Evolutionary conservation across 2,113 vertebrate genomes (phyloP), one percentile per base, ranked within the genome.

Genomic region (Alligator mississippiensis): DNA sequence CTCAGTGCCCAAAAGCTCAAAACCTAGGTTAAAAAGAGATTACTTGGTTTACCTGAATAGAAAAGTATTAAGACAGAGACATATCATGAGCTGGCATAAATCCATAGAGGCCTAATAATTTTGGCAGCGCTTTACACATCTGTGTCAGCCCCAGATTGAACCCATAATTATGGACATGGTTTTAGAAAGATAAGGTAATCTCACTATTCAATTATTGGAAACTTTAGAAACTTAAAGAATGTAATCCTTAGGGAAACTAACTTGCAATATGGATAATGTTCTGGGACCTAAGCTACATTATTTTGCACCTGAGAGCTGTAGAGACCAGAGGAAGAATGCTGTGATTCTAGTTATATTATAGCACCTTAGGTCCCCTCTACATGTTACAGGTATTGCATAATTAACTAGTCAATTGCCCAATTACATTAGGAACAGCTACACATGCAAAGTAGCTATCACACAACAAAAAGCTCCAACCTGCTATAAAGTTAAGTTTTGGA

Each of bases 161-260:
- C 17, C 68, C 68, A 12, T 22, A 70, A 70, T 70, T 18, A 34
- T 19, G 22, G 68, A 70, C 30, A 19, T 34, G 30, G 34, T 34
- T 38, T 70, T 28, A 88, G 15, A 15, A 93, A 62, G 15, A 15
- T 66, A 58, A 28, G 11, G 1, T 30, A 38, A 10, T 91, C 1
- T 0, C 72, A 24, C 6, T 86, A 12, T 80, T 82, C 80, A 57
- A 82, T 6, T 74, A 76, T 87, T 47, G 16, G 2, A 78, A 80
- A 83, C 19, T 1, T 58, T 0, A 2, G 13, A 66, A n/a, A 2
- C 62, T 54, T 72, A 28, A 77, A 87, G 85, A 61, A 9, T 9
- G 47, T 47, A 68, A 54, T 2, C 1, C 3, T 0, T 4, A 6
- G 2, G 3, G 17, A n/a, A 1, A 1, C 5, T 13, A 70, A 25